Evolutionary conservation across 2,888 invertebrate genomes (phyloP), one percentile per base, ranked within the genome.

Genomic region (Alentia gelatinosa): DNA sequence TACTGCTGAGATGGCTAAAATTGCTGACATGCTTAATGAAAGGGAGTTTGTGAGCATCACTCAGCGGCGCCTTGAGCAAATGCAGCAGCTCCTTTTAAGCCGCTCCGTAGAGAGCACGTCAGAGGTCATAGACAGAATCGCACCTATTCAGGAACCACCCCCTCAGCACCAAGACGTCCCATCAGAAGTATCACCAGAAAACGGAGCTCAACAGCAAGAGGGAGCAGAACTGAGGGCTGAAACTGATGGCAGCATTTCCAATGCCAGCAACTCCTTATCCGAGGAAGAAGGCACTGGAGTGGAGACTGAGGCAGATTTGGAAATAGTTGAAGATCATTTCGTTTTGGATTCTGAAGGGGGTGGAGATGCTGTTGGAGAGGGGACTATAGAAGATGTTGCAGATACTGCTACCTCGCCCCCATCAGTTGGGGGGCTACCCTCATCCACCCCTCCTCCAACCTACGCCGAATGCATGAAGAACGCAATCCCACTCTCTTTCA

Each of bases 381-480:
- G 1, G 26, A 30, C 7, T 19, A 1, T 1, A n/a, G 26, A 0
- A 9, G 26, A 26, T 4, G 35, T 3, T 9, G 42, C 19, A 63
- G 89, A 89, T 4, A 37, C 19, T 1, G 12, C 39, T 19, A 12
- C 23, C 0, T 50, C 56, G 0, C 30, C 89, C 23, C 56, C 89
- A 1, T 50, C 63, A 37, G 89, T 63, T 3, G 89, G 63, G 9
- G 63, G 15, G 23, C 12, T 63, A 9, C 89, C 89, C 7, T 63
- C 89, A 0, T n/a, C 79, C 47, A 90, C 90, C 1, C 90, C 90
- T 79, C 90, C 90, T 0, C 90, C 90, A 1, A 47, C 90, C 19
- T 90, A 90, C 26, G 90, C 68, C 19, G 74, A 90, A 35, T 75
- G 79, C 90, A 90, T 90, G 79, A 90, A 90, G n/a, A 35, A 68